Percentiles rank a stretch among this genome's conserved stretches.
These are phyloP conservation scores for Chrysolophus pictus DNA, from an alignment of 2,797 vertebrate genomes.

Conservation along the genomic window DNA sequence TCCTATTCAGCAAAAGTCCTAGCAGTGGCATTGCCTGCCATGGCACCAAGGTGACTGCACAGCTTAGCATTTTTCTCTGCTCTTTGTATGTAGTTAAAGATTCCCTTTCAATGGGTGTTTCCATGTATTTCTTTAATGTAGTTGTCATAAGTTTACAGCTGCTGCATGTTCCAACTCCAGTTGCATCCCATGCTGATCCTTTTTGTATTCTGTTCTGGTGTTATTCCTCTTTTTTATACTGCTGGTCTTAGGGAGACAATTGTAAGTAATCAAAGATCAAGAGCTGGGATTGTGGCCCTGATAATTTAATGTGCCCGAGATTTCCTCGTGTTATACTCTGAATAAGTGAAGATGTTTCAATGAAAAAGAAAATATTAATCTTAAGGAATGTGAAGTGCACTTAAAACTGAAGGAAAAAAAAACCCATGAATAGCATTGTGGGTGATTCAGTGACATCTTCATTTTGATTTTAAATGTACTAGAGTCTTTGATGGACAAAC, in stretches of 20 bases:
- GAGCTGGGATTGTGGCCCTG: background rate
- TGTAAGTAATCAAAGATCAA: background rate
- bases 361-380: background rate
- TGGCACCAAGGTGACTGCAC: background rate
- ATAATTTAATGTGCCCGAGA: background rate
- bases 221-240: background rate
- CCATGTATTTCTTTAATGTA: background rate
- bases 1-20: background rate
- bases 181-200: background rate
- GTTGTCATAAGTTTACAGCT: background rate
- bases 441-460: background rate
- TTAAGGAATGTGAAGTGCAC: background rate
- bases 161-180: background rate
- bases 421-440: background rate
- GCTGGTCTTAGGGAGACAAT: background rate
- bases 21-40: background rate
- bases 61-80: background rate
- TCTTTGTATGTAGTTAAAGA: background rate
- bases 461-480: background rate
- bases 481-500: background rate
- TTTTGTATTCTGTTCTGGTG: background rate
- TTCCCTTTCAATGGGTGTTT: background rate
- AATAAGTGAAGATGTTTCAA: background rate
- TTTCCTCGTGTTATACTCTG: background rate
- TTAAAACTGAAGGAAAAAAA: background rate